Evolutionary conservation across 2,888 invertebrate species (phyloP).

Genomic region (Eristalinus aeneus): DNA sequence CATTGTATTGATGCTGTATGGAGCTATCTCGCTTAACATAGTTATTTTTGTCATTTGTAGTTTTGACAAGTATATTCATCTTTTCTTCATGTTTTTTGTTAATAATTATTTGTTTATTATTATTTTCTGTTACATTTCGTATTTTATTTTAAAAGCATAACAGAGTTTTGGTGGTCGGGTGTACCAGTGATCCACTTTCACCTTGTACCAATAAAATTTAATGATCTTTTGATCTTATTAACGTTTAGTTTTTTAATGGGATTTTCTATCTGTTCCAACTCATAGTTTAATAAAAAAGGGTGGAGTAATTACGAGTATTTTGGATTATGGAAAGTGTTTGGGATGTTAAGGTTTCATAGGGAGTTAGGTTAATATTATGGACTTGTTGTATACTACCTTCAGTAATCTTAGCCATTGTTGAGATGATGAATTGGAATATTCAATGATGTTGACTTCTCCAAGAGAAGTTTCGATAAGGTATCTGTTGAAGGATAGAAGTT

Average conservation of each 20-base stretch:
- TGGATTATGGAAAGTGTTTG: background rate
- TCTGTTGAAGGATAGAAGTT: too few relatives aligned
- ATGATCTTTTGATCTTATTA: slow-evolving; percentile 28
- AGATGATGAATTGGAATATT: background rate
- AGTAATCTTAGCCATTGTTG: background rate
- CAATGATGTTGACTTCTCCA: background rate
- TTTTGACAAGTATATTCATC: background rate
- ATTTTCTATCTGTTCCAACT: background rate
- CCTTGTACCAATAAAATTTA: slow-evolving; percentile 42
- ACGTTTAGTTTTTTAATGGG: background rate
- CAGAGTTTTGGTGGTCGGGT: slow-evolving; percentile 40
- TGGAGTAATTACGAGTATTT: background rate
- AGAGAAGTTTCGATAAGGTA: too few relatives aligned
- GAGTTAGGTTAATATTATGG: background rate
- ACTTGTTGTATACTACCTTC: background rate
- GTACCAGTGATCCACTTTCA: slow-evolving; percentile 28
- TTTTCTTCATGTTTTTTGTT: background rate
- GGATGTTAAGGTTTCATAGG: background rate
- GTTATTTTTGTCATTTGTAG: background rate
- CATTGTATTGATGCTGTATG: background rate
- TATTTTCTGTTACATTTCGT: background rate
- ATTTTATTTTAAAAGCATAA: slow-evolving; percentile 11
- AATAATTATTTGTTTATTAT: background rate
- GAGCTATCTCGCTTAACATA: background rate
- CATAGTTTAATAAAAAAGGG: background rate